Conservation (phyloP, 2,888 invertebrate species). For the Heteropelma amictum region DNA sequence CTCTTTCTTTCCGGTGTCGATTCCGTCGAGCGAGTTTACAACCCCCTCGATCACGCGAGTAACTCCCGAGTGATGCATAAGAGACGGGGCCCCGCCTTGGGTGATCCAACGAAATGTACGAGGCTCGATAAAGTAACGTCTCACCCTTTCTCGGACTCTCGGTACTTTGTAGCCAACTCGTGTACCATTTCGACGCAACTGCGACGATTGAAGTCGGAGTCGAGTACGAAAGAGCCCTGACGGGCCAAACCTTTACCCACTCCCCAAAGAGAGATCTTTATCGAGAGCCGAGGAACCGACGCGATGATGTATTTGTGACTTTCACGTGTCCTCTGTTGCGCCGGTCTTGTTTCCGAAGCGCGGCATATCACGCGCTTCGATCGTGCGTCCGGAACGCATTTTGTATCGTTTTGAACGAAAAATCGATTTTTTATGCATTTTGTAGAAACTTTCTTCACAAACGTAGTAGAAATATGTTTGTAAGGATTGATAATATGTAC, state of each 20-base stretch:
- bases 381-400: no score
- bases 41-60: constrained; percentile 49
- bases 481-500: no score
- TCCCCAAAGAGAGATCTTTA: background rate
- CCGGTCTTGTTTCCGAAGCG: no score
- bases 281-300: background rate
- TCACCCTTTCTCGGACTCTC: background rate
- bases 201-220: constrained; percentile 39
- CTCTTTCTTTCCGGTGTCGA: constrained; percentile 45
- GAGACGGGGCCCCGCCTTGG: constrained; percentile 51
- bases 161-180: constrained; percentile 40
- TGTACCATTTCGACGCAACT: constrained; percentile 22
- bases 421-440: no score
- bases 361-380: no score
- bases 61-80: constrained; percentile 49
- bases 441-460: no score
- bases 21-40: constrained; percentile 51
- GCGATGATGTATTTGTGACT: background rate
- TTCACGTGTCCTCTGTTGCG: background rate
- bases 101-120: constrained; percentile 33
- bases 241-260: background rate
- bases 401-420: no score
- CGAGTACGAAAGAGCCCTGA: background rate
- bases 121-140: constrained; percentile 14
- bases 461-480: no score